phyloP scores from a whole-genome alignment of 2,113 vertebrate species.

The Semicossyphus pulcher region DNA sequence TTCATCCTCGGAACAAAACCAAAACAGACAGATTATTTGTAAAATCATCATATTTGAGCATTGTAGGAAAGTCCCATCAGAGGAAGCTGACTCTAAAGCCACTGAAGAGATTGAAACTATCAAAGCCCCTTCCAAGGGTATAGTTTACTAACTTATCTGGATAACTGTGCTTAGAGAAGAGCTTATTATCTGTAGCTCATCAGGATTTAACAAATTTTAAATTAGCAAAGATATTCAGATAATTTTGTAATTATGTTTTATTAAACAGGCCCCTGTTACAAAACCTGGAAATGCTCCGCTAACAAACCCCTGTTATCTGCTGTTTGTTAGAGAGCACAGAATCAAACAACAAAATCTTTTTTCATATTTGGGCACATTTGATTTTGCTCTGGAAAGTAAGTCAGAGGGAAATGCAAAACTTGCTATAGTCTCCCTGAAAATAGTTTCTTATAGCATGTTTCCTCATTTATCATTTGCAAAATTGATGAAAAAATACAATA shows the following conservation, averaged over 20 bases:
- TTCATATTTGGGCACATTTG: not conserved
- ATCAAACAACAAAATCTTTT: not conserved
- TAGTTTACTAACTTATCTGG: too few relatives aligned
- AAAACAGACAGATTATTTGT: not conserved
- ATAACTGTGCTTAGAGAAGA: too few relatives aligned
- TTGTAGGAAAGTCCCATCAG: not conserved
- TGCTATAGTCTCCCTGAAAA: not conserved
- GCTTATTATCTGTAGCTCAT: too few relatives aligned
- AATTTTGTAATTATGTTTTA: not conserved
- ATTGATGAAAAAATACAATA: not conserved
- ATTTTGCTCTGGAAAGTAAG: not conserved
- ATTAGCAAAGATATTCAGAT: not conserved
- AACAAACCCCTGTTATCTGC: not conserved
- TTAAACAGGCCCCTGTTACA: not conserved
- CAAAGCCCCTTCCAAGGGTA: too few relatives aligned
- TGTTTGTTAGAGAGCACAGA: not conserved
- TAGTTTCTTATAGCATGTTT: not conserved
- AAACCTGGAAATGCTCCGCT: not conserved
- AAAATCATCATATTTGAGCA: not conserved
- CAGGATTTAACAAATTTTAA: not conserved
- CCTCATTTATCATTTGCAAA: not conserved
- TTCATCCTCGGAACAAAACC: not conserved
- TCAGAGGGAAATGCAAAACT: not conserved
- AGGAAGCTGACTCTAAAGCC: not conserved
- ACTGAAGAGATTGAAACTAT: not conserved